A percentile compares a stretch with the other conserved stretches of the same genome.
phyloP scores from a whole-genome alignment of 2,888 invertebrate species.

The Drosophila siamana region DNA sequence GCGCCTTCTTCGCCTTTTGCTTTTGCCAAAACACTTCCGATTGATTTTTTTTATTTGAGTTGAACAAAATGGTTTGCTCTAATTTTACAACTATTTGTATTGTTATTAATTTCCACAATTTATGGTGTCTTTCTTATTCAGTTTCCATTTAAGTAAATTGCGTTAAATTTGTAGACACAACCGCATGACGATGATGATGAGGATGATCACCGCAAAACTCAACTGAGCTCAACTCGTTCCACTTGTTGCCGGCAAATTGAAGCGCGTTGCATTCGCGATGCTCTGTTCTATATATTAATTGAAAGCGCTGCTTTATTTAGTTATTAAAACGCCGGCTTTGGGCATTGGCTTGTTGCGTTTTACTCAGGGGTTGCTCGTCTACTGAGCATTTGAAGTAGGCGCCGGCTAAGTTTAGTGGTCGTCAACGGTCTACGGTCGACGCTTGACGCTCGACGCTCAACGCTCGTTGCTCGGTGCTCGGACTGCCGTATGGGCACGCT shows the following conservation, averaged over 20 bases:
- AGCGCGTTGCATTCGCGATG: slow-evolving; percentile 21
- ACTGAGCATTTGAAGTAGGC: slow-evolving; percentile 76
- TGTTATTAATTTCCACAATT: not conserved
- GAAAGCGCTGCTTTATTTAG: slow-evolving; percentile 23
- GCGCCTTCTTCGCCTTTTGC: slow-evolving; percentile 1
- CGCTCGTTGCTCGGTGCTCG: slow-evolving; percentile 58
- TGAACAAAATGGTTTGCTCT: not conserved
- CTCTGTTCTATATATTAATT: slow-evolving; percentile 15
- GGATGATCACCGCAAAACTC: slow-evolving; percentile 3
- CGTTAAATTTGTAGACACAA: not conserved
- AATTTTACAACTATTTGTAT: not conserved
- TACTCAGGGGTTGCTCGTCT: slow-evolving; percentile 82
- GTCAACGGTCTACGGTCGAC: slow-evolving; percentile 46
- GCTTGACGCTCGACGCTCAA: slow-evolving; percentile 39
- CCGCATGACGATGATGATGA: slow-evolving; percentile 8
- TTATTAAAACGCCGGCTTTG: slow-evolving; percentile 40
- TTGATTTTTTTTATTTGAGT: slow-evolving; percentile 32
- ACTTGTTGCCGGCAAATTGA: slow-evolving; percentile 45
- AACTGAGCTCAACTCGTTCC: slow-evolving; percentile 16
- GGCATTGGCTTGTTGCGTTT: slow-evolving; percentile 63
- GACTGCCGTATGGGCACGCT: slow-evolving; percentile 32
- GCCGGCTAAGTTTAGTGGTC: slow-evolving; percentile 76
- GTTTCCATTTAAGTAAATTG: not conserved
- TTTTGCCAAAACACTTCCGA: not conserved
- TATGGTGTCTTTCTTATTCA: not conserved